Evolutionary conservation across 2,113 vertebrate species (phyloP).

Genomic region (Thunnus thynnus): DNA sequence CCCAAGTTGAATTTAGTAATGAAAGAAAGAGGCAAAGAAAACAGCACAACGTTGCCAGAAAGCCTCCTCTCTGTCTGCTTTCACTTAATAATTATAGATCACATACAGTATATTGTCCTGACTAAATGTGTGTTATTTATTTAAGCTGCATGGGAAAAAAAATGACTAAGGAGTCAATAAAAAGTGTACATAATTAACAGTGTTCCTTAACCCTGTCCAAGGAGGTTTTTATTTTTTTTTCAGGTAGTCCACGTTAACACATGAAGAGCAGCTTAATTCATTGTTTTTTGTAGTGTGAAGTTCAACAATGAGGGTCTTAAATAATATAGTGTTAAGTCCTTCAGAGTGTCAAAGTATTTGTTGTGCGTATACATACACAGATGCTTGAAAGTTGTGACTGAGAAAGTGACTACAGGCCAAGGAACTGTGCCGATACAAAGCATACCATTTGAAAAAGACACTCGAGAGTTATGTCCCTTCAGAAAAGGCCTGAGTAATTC

Average conservation of each 20-base stretch:
- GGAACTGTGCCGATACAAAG: constrained; percentile 66
- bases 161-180: constrained; percentile 26
- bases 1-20: no score
- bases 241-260: constrained; percentile 50
- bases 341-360: constrained; percentile 49
- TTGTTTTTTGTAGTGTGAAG: constrained; percentile 33
- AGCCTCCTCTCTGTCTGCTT: neutral
- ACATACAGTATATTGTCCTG: no score
- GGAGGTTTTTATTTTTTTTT: constrained; percentile 27
- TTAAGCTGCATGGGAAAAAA: constrained; percentile 4
- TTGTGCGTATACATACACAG: constrained; percentile 32
- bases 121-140: constrained; percentile 9
- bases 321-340: constrained; percentile 52
- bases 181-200: constrained; percentile 31
- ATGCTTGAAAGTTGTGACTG: constrained; percentile 34
- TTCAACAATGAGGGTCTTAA: constrained; percentile 46
- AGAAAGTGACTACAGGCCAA: constrained; percentile 67
- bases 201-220: constrained; percentile 47
- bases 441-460: constrained; percentile 71
- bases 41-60: constrained; percentile 8
- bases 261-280: constrained; percentile 59
- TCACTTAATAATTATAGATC: neutral
- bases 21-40: neutral
- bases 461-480: constrained; percentile 71
- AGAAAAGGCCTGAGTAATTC: constrained; percentile 80